Percentiles rank a stretch among this genome's conserved stretches.
Evolutionary conservation across 1,140 invertebrate genomes (phyloP).

Genomic region (Uloborus diversus): DNA sequence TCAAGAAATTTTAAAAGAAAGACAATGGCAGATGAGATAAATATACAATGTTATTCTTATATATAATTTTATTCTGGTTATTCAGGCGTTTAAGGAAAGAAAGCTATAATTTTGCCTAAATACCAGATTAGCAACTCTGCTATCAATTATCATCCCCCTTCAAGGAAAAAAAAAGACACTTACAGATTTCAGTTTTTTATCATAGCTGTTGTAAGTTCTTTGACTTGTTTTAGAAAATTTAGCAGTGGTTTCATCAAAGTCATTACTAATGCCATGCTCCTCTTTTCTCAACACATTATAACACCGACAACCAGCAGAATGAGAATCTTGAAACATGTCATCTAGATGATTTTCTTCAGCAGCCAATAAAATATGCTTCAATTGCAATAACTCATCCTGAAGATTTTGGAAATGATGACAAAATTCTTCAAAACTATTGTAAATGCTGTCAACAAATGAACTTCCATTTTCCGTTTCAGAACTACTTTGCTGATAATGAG

Average conservation of each 20-base stretch:
- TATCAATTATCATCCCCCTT: too few relatives aligned
- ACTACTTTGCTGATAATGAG: neutral
- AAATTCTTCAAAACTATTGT: conserved; percentile 50
- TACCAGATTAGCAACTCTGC: too few relatives aligned
- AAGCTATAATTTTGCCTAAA: too few relatives aligned
- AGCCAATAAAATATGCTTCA: conserved; percentile 45
- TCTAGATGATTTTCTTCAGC: conserved; percentile 49
- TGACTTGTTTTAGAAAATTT: conserved; percentile 19
- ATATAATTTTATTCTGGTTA: too few relatives aligned
- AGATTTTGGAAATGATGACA: conserved; percentile 45
- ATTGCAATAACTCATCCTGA: conserved; percentile 42
- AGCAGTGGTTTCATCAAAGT: conserved; percentile 9
- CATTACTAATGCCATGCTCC: neutral
- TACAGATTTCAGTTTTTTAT: conserved; percentile 33
- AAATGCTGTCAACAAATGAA: conserved; percentile 22
- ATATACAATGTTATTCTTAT: too few relatives aligned
- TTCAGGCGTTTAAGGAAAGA: too few relatives aligned
- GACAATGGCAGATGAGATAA: too few relatives aligned
- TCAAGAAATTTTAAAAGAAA: too few relatives aligned
- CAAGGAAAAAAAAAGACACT: neutral
- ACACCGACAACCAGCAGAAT: conserved; percentile 36
- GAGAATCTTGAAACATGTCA: conserved; percentile 36
- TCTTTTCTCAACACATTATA: neutral
- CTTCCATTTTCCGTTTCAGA: conserved; percentile 4
- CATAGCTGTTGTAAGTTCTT: conserved; percentile 8